These are phyloP conservation scores for Brachionus paranguensis DNA, from an alignment of 1,140 invertebrate genomes.

Conservation along the genomic window DNA sequence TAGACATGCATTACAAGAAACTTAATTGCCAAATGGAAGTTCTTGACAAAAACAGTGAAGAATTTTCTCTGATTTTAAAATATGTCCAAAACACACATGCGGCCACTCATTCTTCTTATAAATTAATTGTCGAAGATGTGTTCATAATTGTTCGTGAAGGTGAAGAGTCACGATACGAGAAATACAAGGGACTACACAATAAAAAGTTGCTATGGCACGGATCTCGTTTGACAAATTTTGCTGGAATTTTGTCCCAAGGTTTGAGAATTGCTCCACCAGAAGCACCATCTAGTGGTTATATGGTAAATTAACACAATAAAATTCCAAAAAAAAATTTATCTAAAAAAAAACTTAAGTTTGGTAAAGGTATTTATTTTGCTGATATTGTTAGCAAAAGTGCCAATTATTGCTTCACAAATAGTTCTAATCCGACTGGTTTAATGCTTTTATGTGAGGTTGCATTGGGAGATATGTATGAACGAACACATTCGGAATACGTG, in stretches of 20 bases:
- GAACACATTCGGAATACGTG: constrained; percentile 65
- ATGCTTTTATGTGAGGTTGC: constrained; percentile 90
- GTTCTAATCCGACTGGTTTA: constrained; percentile 67
- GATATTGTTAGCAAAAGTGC: constrained; percentile 98
- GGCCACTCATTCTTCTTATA: constrained; percentile 70
- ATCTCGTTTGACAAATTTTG: constrained; percentile 85
- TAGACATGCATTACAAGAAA: constrained; percentile 83
- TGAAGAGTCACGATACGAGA: constrained; percentile 73
- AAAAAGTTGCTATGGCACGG: constrained; percentile 90
- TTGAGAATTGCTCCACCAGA: constrained; percentile 90
- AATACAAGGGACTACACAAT: constrained; percentile 75
- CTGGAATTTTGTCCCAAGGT: constrained; percentile 91
- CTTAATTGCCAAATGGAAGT: constrained; percentile 71
- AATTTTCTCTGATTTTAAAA: constrained; percentile 68
- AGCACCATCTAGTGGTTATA: constrained; percentile 64
- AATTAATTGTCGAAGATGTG: constrained; percentile 68
- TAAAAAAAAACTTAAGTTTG: constrained; percentile 95
- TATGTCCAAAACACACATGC: constrained; percentile 84
- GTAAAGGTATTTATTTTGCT: constrained; percentile 81
- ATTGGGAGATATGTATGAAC: constrained; percentile 79
- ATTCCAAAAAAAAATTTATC: background rate
- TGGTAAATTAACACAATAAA: background rate
- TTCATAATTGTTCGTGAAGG: constrained; percentile 65
- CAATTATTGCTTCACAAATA: constrained; percentile 83
- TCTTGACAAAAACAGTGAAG: constrained; percentile 55